These are phyloP conservation scores for Adelosebastes latens DNA, from an alignment of 2,797 vertebrate species.

Conservation along the genomic window DNA sequence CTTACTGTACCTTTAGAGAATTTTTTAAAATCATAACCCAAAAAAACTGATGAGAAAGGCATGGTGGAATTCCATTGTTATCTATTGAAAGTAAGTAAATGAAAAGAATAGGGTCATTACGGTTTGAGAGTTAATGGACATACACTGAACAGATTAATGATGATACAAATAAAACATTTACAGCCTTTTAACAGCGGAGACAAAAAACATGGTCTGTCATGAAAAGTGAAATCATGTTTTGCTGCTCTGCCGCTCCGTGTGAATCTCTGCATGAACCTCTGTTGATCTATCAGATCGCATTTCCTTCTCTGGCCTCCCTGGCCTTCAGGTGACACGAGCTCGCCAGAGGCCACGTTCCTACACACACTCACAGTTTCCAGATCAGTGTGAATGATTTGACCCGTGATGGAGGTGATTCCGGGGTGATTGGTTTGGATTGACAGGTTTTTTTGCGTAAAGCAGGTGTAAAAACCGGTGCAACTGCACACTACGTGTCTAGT, in stretches of 20 bases:
- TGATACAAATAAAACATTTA: neutral
- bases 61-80: neutral
- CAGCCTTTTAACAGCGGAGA: neutral
- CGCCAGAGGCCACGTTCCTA: neutral
- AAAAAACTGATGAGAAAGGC: neutral
- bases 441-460: neutral
- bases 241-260: slow-evolving; percentile 3
- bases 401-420: neutral
- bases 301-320: neutral
- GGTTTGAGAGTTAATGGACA: neutral
- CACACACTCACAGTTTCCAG: slow-evolving; percentile 9
- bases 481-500: neutral
- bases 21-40: no score
- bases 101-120: no score
- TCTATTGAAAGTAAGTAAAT: neutral
- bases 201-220: neutral
- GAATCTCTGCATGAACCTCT: slow-evolving; percentile 36
- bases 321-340: neutral
- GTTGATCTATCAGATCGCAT: slow-evolving; percentile 8
- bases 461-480: no score
- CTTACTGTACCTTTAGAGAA: neutral
- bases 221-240: slow-evolving; percentile 23
- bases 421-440: neutral
- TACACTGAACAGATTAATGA: neutral
- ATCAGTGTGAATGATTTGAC: slow-evolving; percentile 23